Base-by-base conservation (phyloP, 1,140 invertebrate species). In the Limonius californicus region DNA sequence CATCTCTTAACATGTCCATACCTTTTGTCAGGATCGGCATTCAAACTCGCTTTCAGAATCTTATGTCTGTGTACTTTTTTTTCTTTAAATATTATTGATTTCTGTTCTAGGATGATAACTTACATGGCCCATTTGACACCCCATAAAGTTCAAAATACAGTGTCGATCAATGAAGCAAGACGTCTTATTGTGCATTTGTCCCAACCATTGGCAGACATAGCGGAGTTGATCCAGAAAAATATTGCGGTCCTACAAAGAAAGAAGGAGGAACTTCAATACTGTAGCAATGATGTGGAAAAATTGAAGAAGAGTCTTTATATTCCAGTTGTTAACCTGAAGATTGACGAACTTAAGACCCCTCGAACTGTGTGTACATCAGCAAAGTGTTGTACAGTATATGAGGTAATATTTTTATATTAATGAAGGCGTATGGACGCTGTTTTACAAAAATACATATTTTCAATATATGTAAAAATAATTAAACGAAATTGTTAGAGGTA, bases 171-270 rank as follows among this genome's bases (percentile, higher is more conserved):
- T 39, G 68, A 76, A 39, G 71, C 72, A 1, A 62, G 74, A 42
- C 68, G 67, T n/a, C 53, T 71, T 3, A 74, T 75, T 54, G 47
- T 68, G 20, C 66, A 72, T 8, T 56, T 75, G 27, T 62, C 68
- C 1, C 65, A 73, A 61, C 74, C 74, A 1, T 59, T 75, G 57
- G 71, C 70, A 8, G 72, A 75, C 27, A 74, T 75, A 32, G 63
- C 66, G 9, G 68, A 74, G 56, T 35, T 70, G 7, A 69, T 74
- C 2, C 27, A 69, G 9, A 65, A 74, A 39, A 76, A 76, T 54
- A 57, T 76, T 0, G 12, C 43, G 0, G 61, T 64, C 16, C 54
- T 74, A 42, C 27, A 71, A 16, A 59, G 63, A 19, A 68, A 70
- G 11, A 59, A 68, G 35, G 35, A 27, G 15, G 32, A 59, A 12